Conservation (phyloP, 2,888 invertebrate genomes). For the Nymphalis urticae region DNA sequence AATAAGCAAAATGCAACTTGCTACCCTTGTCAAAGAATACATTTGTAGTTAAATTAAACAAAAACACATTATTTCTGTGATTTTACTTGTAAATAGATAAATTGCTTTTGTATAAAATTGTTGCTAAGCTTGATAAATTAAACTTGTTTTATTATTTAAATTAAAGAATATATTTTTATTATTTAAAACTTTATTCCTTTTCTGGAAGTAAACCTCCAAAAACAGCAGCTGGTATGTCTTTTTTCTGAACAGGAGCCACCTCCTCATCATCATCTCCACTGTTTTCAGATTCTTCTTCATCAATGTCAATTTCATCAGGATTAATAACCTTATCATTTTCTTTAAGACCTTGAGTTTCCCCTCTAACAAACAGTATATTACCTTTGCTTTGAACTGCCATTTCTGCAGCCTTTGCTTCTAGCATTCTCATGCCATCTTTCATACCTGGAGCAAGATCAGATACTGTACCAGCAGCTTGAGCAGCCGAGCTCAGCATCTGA, state of each 20-base stretch:
- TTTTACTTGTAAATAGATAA: slow-evolving; percentile 67
- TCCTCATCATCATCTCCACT: slow-evolving; percentile 81
- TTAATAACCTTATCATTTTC: slow-evolving; percentile 87
- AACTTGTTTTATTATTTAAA: slow-evolving; percentile 34
- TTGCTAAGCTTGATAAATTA: slow-evolving; percentile 53
- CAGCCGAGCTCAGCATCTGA: slow-evolving; percentile 93
- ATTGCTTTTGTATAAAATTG: slow-evolving; percentile 55
- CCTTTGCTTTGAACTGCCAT: slow-evolving; percentile 81
- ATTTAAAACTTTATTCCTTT: slow-evolving; percentile 38
- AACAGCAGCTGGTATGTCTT: slow-evolving; percentile 93
- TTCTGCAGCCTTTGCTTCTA: slow-evolving; percentile 92
- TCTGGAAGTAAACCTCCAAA: slow-evolving; percentile 88
- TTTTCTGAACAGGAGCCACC: slow-evolving; percentile 90
- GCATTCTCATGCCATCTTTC: slow-evolving; percentile 92
- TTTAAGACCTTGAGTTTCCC: slow-evolving; percentile 89
- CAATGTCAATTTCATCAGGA: slow-evolving; percentile 94
- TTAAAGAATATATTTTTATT: slow-evolving; percentile 25
- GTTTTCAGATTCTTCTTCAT: slow-evolving; percentile 86
- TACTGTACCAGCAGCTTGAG: slow-evolving; percentile 84
- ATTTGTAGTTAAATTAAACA: slow-evolving; percentile 13
- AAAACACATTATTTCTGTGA: slow-evolving; percentile 52
- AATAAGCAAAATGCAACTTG: background rate
- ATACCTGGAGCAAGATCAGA: slow-evolving; percentile 88
- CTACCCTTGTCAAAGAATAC: slow-evolving; percentile 1
- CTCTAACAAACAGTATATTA: slow-evolving; percentile 92